Conservation (phyloP, 2,888 invertebrate genomes). For the Cantharis nigra region DNA sequence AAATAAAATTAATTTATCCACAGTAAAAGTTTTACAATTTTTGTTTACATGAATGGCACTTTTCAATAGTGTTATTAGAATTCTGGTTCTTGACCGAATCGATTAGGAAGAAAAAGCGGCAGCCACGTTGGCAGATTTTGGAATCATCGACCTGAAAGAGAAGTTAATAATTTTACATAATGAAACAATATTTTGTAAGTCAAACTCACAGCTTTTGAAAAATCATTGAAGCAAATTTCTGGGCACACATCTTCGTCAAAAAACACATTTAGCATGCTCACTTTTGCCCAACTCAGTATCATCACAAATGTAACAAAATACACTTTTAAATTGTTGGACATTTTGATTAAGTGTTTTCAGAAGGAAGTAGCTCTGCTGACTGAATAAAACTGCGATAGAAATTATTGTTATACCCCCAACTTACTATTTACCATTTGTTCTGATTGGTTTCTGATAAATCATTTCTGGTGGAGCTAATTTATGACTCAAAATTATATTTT, state of each 20-base stretch:
- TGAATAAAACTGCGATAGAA: not conserved
- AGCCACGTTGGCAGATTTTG: not conserved
- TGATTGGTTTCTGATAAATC: not conserved
- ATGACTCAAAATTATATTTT: too few relatives aligned
- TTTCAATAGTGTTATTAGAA: not conserved
- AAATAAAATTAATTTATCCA: slow-evolving; percentile 17
- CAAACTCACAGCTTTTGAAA: not conserved
- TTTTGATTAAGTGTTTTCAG: not conserved
- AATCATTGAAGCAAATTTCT: not conserved
- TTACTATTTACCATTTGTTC: too few relatives aligned
- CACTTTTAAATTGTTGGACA: not conserved
- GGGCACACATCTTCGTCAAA: not conserved
- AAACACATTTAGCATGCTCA: not conserved
- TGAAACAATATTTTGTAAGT: not conserved
- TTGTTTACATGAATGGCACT: not conserved
- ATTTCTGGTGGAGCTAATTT: not conserved
- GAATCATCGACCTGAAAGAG: not conserved
- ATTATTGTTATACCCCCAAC: not conserved
- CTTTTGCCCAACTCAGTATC: not conserved
- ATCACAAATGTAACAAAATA: not conserved
- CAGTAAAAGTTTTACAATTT: not conserved
- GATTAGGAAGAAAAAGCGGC: not conserved
- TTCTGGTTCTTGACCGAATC: not conserved
- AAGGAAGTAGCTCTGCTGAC: not conserved
- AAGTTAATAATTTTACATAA: not conserved